Percentiles rank a stretch among this genome's conserved stretches.
These are phyloP conservation scores for Muschampia plurimacula DNA, from an alignment of 2,888 invertebrate species.

Conservation along the genomic window DNA sequence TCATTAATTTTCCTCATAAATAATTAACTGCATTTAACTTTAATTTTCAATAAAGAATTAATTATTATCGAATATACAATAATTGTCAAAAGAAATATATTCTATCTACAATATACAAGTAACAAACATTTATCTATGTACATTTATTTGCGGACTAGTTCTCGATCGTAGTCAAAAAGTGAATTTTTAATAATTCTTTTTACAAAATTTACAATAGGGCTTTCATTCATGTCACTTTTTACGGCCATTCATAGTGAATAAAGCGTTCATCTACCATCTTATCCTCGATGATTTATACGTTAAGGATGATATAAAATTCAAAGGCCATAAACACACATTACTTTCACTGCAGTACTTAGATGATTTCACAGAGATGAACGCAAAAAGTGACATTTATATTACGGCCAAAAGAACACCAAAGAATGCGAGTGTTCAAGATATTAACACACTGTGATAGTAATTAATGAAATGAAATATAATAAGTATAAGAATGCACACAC, in stretches of 20 bases:
- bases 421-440: not conserved
- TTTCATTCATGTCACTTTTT: not conserved
- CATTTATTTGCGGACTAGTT: slow-evolving; percentile 84
- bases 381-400: no score
- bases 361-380: no score
- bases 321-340: no score
- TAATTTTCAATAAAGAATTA: slow-evolving; percentile 73
- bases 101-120: slow-evolving; percentile 86
- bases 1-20: slow-evolving; percentile 62
- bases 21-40: slow-evolving; percentile 70
- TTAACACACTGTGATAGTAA: not conserved
- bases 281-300: not conserved
- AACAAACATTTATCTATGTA: slow-evolving; percentile 85
- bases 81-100: slow-evolving; percentile 81
- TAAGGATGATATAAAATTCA: no score
- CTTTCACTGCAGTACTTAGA: no score
- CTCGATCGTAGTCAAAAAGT: slow-evolving; percentile 76
- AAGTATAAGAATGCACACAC: not conserved
- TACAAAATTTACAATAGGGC: slow-evolving; percentile 73
- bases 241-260: not conserved
- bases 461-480: not conserved
- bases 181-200: slow-evolving; percentile 59
- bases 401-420: no score
- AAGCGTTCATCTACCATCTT: not conserved
- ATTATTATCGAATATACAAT: slow-evolving; percentile 74